Evolutionary conservation across 2,797 vertebrate species (phyloP).

Genomic region (Oryzias sinensis): DNA sequence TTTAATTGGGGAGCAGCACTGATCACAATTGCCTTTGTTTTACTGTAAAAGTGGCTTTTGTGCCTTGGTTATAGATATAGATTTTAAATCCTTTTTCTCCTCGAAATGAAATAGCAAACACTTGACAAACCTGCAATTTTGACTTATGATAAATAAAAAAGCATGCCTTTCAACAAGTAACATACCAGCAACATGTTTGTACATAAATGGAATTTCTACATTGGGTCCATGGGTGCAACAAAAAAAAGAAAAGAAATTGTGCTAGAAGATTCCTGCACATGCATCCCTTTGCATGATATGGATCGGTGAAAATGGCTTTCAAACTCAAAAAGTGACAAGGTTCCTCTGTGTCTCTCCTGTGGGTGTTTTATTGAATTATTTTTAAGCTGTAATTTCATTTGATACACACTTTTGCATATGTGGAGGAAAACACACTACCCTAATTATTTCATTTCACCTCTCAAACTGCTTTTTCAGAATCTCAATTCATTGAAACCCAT

Average conservation of each 20-base stretch:
- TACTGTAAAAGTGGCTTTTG: constrained; percentile 28
- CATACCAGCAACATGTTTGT: constrained; percentile 39
- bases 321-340: constrained; percentile 15
- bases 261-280: constrained; percentile 23
- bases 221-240: constrained; percentile 29
- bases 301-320: constrained; percentile 15
- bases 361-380: constrained; percentile 27
- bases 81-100: not conserved
- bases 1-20: not conserved
- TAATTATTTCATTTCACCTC: constrained; percentile 25
- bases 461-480: constrained; percentile 22
- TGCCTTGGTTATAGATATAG: not conserved
- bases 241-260: constrained; percentile 12
- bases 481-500: constrained; percentile 42
- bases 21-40: constrained; percentile 27
- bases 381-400: constrained; percentile 30
- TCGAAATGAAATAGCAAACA: constrained; percentile 21
- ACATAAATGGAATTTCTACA: constrained; percentile 20
- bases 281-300: constrained; percentile 50
- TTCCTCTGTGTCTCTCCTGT: constrained; percentile 30
- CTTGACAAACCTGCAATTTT: constrained; percentile 17
- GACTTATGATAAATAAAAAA: constrained; percentile 31
- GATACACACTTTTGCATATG: constrained; percentile 36
- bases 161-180: constrained; percentile 42
- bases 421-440: constrained; percentile 26